These are phyloP conservation scores for Scrobipalpa costella DNA, from an alignment of 2,888 invertebrate species.

Conservation along the genomic window DNA sequence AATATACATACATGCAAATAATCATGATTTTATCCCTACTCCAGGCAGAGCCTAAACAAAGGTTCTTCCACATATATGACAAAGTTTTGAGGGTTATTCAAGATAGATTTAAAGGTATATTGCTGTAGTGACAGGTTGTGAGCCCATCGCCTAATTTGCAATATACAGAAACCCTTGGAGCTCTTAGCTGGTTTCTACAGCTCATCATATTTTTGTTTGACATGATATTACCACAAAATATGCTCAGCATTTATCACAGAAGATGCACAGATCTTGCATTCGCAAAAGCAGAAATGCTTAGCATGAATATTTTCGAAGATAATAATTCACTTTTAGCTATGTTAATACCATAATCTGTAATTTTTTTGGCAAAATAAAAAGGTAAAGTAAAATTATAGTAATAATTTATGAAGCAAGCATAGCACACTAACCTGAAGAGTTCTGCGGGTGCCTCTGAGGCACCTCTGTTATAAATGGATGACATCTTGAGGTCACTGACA, in stretches of 20 bases:
- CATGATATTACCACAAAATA: background rate
- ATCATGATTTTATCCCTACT: too few relatives aligned
- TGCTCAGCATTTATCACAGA: background rate
- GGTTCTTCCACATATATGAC: too few relatives aligned
- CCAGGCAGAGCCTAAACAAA: too few relatives aligned
- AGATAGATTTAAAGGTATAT: too few relatives aligned
- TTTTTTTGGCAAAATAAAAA: background rate
- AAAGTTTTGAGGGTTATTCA: too few relatives aligned
- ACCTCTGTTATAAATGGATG: slow-evolving; percentile 92
- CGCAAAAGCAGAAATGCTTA: background rate
- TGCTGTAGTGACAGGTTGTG: too few relatives aligned
- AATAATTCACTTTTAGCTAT: background rate
- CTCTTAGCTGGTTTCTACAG: too few relatives aligned
- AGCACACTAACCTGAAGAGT: slow-evolving; percentile 83
- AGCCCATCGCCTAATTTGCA: too few relatives aligned
- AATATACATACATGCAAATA: too few relatives aligned
- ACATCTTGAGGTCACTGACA: slow-evolving; percentile 92
- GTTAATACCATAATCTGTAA: background rate
- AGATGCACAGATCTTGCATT: background rate
- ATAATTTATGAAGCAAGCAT: slow-evolving; percentile 29
- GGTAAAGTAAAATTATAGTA: background rate
- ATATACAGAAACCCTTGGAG: too few relatives aligned
- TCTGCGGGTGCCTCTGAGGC: slow-evolving; percentile 92
- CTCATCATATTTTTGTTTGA: too few relatives aligned
- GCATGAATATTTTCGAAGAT: background rate